phyloP scores from a whole-genome alignment of 2,888 invertebrate genomes.

The Napeogenes inachia region DNA sequence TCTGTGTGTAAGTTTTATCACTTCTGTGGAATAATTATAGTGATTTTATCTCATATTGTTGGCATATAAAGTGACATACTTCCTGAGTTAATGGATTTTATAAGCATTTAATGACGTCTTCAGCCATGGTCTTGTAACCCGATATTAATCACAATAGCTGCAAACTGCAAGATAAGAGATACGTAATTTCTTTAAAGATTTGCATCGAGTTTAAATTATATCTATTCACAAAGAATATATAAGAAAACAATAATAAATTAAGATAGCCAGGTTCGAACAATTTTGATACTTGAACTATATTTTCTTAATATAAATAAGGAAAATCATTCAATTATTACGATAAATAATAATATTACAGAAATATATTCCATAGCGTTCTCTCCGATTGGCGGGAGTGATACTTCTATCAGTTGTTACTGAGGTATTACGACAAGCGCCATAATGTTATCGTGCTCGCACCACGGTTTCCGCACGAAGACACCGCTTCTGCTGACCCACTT shows the following conservation, averaged over 20 bases:
- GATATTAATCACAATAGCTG: neutral
- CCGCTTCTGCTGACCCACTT: conserved; percentile 57
- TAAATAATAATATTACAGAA: too few relatives aligned
- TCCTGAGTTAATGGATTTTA: conserved; percentile 3
- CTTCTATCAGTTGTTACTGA: conserved; percentile 20
- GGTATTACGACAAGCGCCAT: conserved; percentile 27
- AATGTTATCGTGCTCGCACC: conserved; percentile 27
- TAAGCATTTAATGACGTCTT: conserved; percentile 2
- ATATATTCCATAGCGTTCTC: too few relatives aligned
- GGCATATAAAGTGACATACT: neutral
- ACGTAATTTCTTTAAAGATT: neutral
- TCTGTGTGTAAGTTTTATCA: neutral
- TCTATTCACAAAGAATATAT: neutral
- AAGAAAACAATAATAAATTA: neutral
- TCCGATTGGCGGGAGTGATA: neutral
- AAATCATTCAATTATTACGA: too few relatives aligned
- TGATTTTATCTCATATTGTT: neutral
- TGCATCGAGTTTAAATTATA: too few relatives aligned
- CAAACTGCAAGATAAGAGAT: neutral
- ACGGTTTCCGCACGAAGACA: conserved; percentile 39
- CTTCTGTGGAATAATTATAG: neutral
- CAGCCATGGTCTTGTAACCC: conserved; percentile 6
- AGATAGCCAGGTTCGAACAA: neutral
- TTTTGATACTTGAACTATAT: too few relatives aligned
- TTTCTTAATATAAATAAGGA: too few relatives aligned